Conservation (phyloP, 2,888 invertebrate genomes). For the Dromius quadrimaculatus region DNA sequence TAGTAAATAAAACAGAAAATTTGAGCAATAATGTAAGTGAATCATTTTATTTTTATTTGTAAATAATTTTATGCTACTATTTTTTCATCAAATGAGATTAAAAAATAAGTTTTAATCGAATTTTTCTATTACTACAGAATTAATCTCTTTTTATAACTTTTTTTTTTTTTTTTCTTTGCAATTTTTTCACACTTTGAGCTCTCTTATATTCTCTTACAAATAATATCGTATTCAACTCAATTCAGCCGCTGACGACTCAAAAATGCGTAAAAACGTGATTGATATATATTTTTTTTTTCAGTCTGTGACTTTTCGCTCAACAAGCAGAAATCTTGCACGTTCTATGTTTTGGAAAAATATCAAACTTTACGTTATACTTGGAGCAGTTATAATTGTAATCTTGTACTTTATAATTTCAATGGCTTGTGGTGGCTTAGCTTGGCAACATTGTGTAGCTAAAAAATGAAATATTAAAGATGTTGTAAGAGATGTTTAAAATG, state of each 20-base stretch:
- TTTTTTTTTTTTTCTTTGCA: too few relatives aligned
- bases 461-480: slow-evolving; percentile 55
- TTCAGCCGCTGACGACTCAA: too few relatives aligned
- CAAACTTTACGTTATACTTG: slow-evolving; percentile 85
- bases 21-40: slow-evolving; percentile 85
- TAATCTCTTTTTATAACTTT: too few relatives aligned
- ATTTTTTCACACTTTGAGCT: too few relatives aligned
- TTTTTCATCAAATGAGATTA: background rate
- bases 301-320: slow-evolving; percentile 89
- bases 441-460: slow-evolving; percentile 75
- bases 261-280: too few relatives aligned
- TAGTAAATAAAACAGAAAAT: slow-evolving; percentile 93
- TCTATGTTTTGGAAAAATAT: slow-evolving; percentile 95
- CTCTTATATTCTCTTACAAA: too few relatives aligned
- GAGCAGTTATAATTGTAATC: slow-evolving; percentile 74
- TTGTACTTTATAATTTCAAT: slow-evolving; percentile 89
- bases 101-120: too few relatives aligned
- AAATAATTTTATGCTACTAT: background rate
- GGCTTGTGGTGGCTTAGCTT: slow-evolving; percentile 87
- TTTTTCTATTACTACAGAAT: too few relatives aligned
- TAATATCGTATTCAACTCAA: too few relatives aligned
- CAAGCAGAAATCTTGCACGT: slow-evolving; percentile 86
- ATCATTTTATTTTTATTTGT: background rate
- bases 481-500: slow-evolving; percentile 14
- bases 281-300: slow-evolving; percentile 70